Base-by-base conservation (phyloP, 1,140 invertebrate genomes). In the Theocolax elegans region DNA sequence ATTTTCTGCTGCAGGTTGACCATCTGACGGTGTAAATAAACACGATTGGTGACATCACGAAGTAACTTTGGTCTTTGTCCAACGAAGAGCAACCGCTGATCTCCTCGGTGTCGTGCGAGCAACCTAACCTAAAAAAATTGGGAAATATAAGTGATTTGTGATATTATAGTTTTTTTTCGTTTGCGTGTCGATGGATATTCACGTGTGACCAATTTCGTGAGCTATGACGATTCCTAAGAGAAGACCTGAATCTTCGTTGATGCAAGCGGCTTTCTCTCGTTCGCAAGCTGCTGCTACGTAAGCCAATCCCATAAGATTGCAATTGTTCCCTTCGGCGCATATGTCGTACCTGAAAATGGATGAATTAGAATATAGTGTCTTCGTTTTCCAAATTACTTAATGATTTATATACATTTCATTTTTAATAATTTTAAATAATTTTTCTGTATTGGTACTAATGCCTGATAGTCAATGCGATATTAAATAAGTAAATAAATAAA, bases 191-290 rank as follows among this genome's bases (percentile, higher is more conserved):
- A n/a, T n/a, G n/a, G n/a, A n/a, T n/a, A n/a, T n/a, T 44, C 86
- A 92, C 91, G 91, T 89, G 80, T 93, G 92, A 63, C 92, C 92
- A 42, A 93, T 82, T 84, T 93, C 92, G 76, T 93, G 92, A 25
- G 91, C 88, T 10, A 92, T 85, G 1, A 91, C 91, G 73, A 91
- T 89, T 19, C 90, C 90, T 12, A 92, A 78, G 15, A 88, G 79
- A 1, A 93, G 84, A 2, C 92, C 92, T 15, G 84, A 87, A 76
- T 93, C 91, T 80, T 92, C 89, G 76, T 90, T 91, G 60, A 93
- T 89, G 58, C 87, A 89, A 73, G 91, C 92, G 21, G 88, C 87
- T 42, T 89, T 84, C 8, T 88, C 76, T 1, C 87, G 85, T 66
- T 90, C 88, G 78, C 92, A 93, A 75, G 91, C 89, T 2, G 89